Percentiles rank a stretch among this genome's conserved stretches.
Evolutionary conservation across 2,113 vertebrate genomes (phyloP).

Genomic region (Xiphophorus couchianus): DNA sequence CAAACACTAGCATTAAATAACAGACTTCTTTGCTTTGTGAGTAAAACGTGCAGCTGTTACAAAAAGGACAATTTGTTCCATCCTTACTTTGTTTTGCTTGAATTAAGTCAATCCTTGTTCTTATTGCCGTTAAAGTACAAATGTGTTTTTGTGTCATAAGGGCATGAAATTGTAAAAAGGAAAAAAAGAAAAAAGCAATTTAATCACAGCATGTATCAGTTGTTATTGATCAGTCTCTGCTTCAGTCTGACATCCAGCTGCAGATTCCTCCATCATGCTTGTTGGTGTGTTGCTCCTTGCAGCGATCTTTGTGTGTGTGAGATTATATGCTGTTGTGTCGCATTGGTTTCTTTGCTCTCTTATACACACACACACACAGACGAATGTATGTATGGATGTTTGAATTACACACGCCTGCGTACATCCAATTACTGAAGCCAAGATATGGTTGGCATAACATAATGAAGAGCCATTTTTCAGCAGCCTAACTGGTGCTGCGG

Average conservation of each 20-base stretch:
- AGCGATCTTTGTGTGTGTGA: constrained; percentile 14
- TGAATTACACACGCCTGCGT: constrained; percentile 14
- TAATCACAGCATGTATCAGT: constrained; percentile 34
- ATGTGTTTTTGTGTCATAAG: not conserved
- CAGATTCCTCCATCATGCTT: constrained; percentile 16
- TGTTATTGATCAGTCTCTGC: constrained; percentile 29
- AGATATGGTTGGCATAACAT: constrained; percentile 66
- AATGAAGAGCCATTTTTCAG: constrained; percentile 74
- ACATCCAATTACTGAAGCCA: constrained; percentile 60
- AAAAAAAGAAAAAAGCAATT: constrained; percentile 27
- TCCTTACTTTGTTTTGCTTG: not conserved
- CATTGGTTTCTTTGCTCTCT: constrained; percentile 18
- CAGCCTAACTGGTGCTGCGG: constrained; percentile 53
- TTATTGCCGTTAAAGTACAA: not conserved
- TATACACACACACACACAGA: not conserved
- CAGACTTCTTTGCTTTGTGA: not conserved
- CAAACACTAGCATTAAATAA: not conserved
- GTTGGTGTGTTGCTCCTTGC: not conserved
- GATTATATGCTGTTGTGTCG: constrained; percentile 17
- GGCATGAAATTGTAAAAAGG: not conserved
- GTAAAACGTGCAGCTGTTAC: not conserved
- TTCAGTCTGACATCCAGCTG: constrained; percentile 11
- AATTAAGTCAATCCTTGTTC: not conserved
- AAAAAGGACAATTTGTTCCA: not conserved
- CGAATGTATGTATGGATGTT: not conserved